A percentile compares a stretch with the other conserved stretches of the same genome.
Conservation (phyloP, 2,888 invertebrate species). For the Leptothorax acervorum region DNA sequence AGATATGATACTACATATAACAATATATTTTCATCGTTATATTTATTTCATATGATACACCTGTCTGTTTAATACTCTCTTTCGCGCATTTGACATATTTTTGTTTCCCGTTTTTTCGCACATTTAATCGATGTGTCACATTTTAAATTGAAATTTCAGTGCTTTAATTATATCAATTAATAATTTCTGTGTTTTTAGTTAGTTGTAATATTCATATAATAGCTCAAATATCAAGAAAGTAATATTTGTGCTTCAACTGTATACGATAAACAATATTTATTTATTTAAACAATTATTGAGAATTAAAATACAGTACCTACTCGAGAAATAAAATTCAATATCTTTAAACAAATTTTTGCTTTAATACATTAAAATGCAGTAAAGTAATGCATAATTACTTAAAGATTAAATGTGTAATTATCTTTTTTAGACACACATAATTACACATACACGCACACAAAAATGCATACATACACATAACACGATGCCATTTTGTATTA, state of each 20-base stretch:
- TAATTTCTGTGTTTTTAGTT: constrained; percentile 3
- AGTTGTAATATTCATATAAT: background rate
- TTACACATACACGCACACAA: too few relatives aligned
- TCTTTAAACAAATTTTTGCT: background rate
- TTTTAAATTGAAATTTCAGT: background rate
- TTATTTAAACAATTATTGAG: background rate
- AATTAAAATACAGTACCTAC: background rate
- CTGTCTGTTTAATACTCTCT: constrained; percentile 6
- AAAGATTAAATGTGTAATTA: background rate
- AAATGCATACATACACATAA: background rate
- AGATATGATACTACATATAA: constrained; percentile 68
- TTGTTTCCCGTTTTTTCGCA: background rate
- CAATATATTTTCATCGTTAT: constrained; percentile 60
- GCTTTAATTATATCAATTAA: background rate
- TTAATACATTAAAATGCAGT: background rate
- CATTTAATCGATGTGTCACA: background rate
- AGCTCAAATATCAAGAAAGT: background rate
- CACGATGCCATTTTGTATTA: background rate
- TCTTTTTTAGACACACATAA: background rate
- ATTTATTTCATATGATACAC: constrained; percentile 64
- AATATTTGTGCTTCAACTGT: background rate
- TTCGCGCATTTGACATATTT: background rate
- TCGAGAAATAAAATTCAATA: background rate
- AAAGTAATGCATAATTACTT: background rate
- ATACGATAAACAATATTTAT: background rate